Evolutionary conservation across 2,113 vertebrate species (phyloP), one percentile per base, ranked within the genome.

Genomic region (Stictonetta naevosa): DNA sequence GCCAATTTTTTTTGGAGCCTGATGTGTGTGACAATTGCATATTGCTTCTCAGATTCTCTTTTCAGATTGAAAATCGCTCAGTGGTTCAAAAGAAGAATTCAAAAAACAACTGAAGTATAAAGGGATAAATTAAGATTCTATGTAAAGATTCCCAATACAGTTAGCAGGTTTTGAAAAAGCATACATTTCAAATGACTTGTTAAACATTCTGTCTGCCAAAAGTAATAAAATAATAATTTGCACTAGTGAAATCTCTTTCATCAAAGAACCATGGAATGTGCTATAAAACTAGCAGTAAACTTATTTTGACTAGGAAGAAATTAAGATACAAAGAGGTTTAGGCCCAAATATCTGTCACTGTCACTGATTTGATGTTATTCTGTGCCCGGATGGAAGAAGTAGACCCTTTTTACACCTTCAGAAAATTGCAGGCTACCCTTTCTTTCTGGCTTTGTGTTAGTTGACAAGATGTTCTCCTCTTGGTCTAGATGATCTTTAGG

Each of bases 81-180:
- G 42, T 87, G 50, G 58, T 96, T 95, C 88, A 89, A 93, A 97
- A 90, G 93, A 89, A 90, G 95, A 66, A 90, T 91, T 91, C 77
- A 87, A 92, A 86, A 94, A 87, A 18, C 75, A 93, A 68, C 88
- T 92, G 95, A 97, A 96, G 66, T 92, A 95, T 89, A 93, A 96
- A 93, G 86, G 48, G 88, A 90, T 92, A 95, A 95, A 95, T 96
- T 96, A 95, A 96, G 96, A 94, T 96, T 95, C 92, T 95, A 1
- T 87, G 77, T 94, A 93, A 94, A 95, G 95, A 96, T 95, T 96
- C 78, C 81, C 66, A 63, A 21, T 77, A 85, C 78, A 91, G 88
- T 92, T 86, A 94, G 68, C 0, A 1, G 40, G 34, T 84, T 96
- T 87, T 96, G 92, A 93, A 94, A 94, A 92, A 92, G 92, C 50